Evolutionary conservation across 2,797 vertebrate genomes (phyloP), one percentile per base, ranked within the genome.

Genomic region (Emydoidea blandingii): DNA sequence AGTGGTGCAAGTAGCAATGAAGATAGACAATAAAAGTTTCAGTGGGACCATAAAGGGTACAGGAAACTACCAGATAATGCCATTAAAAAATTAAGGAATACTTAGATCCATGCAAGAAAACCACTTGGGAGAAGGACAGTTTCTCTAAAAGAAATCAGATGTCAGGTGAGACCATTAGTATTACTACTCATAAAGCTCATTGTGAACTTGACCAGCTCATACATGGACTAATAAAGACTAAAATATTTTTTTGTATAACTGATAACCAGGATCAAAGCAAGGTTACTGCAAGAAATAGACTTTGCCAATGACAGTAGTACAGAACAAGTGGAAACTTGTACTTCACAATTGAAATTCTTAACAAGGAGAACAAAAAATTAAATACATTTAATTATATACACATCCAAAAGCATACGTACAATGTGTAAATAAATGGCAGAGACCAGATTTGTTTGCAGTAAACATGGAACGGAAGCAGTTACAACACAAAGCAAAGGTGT

Each of bases 271-370:
- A 76, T 86, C 29, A 78, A 95, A 89, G 1, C 8, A 72, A 79
- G 23, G 34, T 59, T 59, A 54, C 4, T 34, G 14, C 37, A 41
- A 93, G 86, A 91, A 90, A 4, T 5, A 87, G n/a, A 92, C 31
- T 31, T 79, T 62, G 6, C 2, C 80, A 91, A 34, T 9, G 11
- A 15, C 31, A 92, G 6, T 50, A 49, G 12, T 5, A 74, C 34
- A 90, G 4, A 37, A 74, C 12, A 80, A 90, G 81, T 85, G 91
- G 1, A 95, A 53, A 84, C 4, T 0, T 65, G 8, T 9, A 82
- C n/a, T 92, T 95, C 93, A 83, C 50, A 81, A 23, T 8, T 91
- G 29, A 90, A 92, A 88, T 79, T 85, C 62, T 78, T 72, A 90
- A 44, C 14, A 83, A 95, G 85, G 50, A 5, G 14, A 85, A 12